Conservation (phyloP, 2,888 invertebrate genomes). For the Platycheirus rosarum region DNA sequence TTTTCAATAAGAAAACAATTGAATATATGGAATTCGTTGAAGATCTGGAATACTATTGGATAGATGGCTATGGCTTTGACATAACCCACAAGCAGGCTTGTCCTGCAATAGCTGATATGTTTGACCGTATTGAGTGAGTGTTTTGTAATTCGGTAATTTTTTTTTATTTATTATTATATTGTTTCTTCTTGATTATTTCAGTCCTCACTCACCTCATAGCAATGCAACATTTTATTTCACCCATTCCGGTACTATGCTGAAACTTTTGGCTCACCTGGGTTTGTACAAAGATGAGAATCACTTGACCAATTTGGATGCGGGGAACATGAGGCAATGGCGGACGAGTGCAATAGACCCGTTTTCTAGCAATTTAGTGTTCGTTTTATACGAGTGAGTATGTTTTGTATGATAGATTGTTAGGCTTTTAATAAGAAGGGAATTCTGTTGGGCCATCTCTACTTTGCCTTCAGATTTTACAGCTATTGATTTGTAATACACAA, state of each 20-base stretch:
- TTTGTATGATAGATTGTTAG: no score
- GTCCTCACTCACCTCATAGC: constrained; percentile 78
- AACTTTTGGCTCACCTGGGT: constrained; percentile 88
- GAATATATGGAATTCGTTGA: constrained; percentile 88
- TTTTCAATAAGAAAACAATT: constrained; percentile 86
- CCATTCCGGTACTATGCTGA: constrained; percentile 92
- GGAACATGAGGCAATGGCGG: constrained; percentile 84
- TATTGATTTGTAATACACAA: no score
- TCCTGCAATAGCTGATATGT: constrained; percentile 87
- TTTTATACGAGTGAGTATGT: constrained; percentile 86
- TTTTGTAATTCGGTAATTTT: not conserved
- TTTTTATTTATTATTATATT: not conserved
- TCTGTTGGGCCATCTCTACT: no score
- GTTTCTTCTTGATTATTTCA: constrained; percentile 52
- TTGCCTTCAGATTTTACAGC: no score
- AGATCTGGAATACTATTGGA: constrained; percentile 91
- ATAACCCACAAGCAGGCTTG: constrained; percentile 91
- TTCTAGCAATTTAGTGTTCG: constrained; percentile 91
- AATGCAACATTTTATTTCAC: constrained; percentile 88
- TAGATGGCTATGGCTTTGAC: constrained; percentile 90
- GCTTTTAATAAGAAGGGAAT: no score
- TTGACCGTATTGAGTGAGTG: constrained; percentile 87
- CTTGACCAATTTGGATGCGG: constrained; percentile 84
- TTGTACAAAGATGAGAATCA: constrained; percentile 87
- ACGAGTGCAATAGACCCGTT: constrained; percentile 88